A percentile compares a stretch with the other conserved stretches of the same genome.
Conservation (phyloP, 1,140 invertebrate genomes). For the Steinernema khuongi region DNA sequence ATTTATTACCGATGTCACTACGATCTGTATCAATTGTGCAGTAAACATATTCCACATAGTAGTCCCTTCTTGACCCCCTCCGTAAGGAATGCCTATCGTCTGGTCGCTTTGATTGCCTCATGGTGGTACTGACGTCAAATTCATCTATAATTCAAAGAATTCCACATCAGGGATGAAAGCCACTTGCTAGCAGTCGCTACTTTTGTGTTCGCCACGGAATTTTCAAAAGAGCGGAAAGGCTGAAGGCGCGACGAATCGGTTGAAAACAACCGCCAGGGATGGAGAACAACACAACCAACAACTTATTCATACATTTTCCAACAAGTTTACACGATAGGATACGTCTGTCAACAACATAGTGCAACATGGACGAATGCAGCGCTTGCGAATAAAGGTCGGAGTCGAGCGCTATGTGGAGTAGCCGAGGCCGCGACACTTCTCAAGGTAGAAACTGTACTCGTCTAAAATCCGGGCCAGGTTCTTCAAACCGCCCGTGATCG, state of each 20-base stretch:
- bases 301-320: constrained; percentile 1
- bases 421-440: neutral
- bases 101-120: too few relatives aligned
- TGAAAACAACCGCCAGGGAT: neutral
- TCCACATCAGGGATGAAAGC: neutral
- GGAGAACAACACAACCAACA: neutral
- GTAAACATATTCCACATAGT: too few relatives aligned
- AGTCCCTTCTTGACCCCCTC: too few relatives aligned
- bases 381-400: neutral
- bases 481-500: neutral
- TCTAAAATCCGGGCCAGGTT: neutral
- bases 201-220: neutral
- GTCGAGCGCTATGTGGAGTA: neutral
- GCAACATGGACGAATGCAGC: neutral
- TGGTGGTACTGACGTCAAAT: neutral
- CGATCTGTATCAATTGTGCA: too few relatives aligned
- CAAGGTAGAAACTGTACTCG: neutral
- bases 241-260: too few relatives aligned
- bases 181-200: neutral
- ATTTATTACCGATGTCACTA: too few relatives aligned
- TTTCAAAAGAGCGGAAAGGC: neutral
- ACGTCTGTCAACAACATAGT: neutral
- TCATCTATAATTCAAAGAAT: constrained; percentile 11
- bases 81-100: too few relatives aligned
- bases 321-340: neutral